Evolutionary conservation across 2,888 invertebrate species (phyloP), one percentile per base, ranked within the genome.

Genomic region (Uloborus plumipes): DNA sequence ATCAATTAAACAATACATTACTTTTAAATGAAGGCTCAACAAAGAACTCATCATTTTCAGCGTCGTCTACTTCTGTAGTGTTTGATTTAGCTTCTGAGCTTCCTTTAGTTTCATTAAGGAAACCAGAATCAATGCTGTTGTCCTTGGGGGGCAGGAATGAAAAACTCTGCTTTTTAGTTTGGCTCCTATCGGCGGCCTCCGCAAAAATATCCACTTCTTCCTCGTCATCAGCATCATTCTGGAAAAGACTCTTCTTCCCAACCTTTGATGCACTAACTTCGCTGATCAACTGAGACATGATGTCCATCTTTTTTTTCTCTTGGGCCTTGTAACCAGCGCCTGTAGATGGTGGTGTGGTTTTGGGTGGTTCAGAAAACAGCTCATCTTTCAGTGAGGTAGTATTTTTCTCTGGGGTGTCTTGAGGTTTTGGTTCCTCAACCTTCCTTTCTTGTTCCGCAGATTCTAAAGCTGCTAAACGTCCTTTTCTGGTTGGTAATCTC

Each of bases 301-400:
- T 18, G 18, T 74, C 55, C 80, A 81, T 81, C 31, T 81, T 81
- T 50, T 81, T 81, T 22, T 81, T 81, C 26, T 81, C 80, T 47
- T 81, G 74, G 7, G 15, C 9, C n/a, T 75, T 81, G 59, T 79
- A 65, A 1, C 39, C 9, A 39, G 39, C 9, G 9, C 39, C 39
- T 39, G 66, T 18, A 6, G 72, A 62, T 16, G 62, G 16, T 6
- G 65, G 50, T 49, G 50, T n/a, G 14, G 14, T 13, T 11, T 31
- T 26, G 7, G 20, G 16, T 11, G 16, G 22, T 9, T n/a, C 49
- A 31, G 69, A 81, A 59, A 81, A 65, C 13, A 74, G 20, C n/a
- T 69, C 64, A 15, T 70, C 74, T 22, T 47, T 39, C 2, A 65
- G 14, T 47, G 18, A 18, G 14, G 2, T 22, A n/a, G 22, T n/a